Evolutionary conservation across 2,888 invertebrate genomes (phyloP).

Genomic region (Peribatodes rhomboidaria): DNA sequence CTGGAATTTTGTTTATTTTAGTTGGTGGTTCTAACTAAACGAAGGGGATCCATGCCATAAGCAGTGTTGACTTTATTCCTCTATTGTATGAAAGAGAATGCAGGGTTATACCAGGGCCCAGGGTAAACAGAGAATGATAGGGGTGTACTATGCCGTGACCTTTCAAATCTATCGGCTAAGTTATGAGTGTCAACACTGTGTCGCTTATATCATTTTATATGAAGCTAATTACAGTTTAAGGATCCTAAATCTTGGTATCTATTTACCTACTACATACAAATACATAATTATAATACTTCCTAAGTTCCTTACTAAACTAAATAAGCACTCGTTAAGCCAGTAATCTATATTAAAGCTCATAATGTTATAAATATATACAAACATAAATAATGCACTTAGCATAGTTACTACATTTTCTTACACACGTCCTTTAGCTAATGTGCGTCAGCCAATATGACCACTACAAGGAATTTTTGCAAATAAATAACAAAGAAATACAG

Average conservation of each 20-base stretch:
- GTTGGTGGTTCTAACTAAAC: neutral
- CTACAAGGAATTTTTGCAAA: constrained; percentile 22
- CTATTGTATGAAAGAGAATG: neutral
- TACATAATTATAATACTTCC: neutral
- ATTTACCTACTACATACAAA: neutral
- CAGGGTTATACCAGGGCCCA: neutral
- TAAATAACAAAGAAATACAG: constrained; percentile 28
- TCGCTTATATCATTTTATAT: no score
- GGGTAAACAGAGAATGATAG: neutral
- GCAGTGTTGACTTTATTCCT: neutral
- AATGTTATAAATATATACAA: no score
- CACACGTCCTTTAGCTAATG: neutral
- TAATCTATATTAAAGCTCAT: no score
- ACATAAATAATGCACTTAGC: no score
- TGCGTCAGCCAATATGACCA: constrained; percentile 28
- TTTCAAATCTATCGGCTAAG: no score
- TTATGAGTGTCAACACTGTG: no score
- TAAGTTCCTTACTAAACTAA: neutral
- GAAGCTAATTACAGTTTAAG: no score
- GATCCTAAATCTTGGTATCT: no score
- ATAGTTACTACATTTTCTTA: neutral
- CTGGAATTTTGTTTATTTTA: constrained; percentile 14
- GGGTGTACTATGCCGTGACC: no score
- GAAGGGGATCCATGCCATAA: neutral
- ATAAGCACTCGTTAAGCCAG: no score